A percentile compares a stretch with the other conserved stretches of the same genome.
These are phyloP conservation scores for human (Homo sapiens) DNA, from an alignment of 2,113 vertebrate species.

Conservation along the genomic window GRCh38 chr2:15497501-15498000, in stretches of 20 bases:
- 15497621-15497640: background rate
- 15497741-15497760: background rate
- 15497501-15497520: background rate
- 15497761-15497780: background rate
- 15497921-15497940: background rate
- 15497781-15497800: background rate
- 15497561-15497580: background rate
- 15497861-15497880: background rate
- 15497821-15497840: background rate
- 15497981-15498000: background rate
- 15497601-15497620: background rate
- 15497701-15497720: background rate
- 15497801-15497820: background rate
- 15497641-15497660: background rate
- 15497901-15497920: background rate
- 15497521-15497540: background rate
- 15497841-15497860: background rate
- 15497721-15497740: background rate
- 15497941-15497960: background rate
- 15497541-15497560: background rate
- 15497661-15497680: background rate
- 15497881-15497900: background rate
- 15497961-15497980: background rate
- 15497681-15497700: background rate
- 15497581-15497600: background rate